Base-by-base conservation (phyloP, 2,113 vertebrate genomes). In the Xenopus borealis region DNA sequence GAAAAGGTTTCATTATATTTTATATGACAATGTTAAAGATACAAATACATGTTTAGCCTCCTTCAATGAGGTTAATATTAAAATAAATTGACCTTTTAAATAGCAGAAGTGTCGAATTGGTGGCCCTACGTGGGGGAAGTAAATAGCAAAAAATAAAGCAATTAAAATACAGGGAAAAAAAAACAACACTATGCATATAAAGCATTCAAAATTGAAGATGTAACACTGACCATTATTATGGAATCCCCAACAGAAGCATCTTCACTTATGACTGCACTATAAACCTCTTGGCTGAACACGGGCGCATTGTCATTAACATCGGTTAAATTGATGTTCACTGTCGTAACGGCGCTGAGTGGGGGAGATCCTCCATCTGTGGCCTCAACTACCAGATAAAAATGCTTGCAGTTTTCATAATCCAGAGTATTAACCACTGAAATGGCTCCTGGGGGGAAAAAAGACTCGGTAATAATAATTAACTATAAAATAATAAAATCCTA, bases 231-330 rank as follows among this genome's bases (percentile, higher is more conserved):
- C 94, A 86, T 88, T 57, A 94, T 85, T 0, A 98, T 92, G 0
- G 94, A 89, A 68, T 95, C 93, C 0, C 96, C 97, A 0, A 95
- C 46, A 11, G 87, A 80, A 0, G 95, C 91, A 0, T 98, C 97
- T 82, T 99, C 97, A 0, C 95, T 94, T 84, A 98, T 89, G 79
- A 95, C 91, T 0, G 96, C 88, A 0, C 90, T 92, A 86, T 99
- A 98, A 64, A 91, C 80, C 0, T 88, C 85, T 5, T 91, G 93
- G 83, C 92, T 95, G 81, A 98, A 99, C 30, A 84, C 83, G 0
- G 97, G 97, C 0, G 94, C 88, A 0, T 98, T 98, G 88, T 99
- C 97, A 12, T 99, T 99, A 69, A 98, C 92, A n/a, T 99, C 97
- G 0, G 95, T 94, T 82, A 99, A 83, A 9, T 97, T 96, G 64